These are phyloP conservation scores for Pristionchus japonicus DNA, from an alignment of 2,888 invertebrate species.

Conservation along the genomic window DNA sequence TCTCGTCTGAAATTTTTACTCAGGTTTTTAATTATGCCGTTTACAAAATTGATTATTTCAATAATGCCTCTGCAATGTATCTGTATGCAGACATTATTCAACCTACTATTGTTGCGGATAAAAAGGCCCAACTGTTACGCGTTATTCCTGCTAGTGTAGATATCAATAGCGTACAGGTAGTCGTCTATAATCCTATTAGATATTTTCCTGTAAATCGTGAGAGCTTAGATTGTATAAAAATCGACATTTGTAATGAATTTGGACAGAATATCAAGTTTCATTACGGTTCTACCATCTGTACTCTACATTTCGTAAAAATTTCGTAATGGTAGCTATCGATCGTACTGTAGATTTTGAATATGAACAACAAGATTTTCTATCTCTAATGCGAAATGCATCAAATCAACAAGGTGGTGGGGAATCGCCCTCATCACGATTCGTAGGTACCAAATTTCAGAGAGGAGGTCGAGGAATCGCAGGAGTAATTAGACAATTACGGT, in stretches of 20 bases:
- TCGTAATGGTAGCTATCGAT: background rate
- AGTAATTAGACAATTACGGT: background rate
- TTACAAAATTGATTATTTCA: background rate
- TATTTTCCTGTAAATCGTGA: slow-evolving; percentile 9
- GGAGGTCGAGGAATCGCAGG: background rate
- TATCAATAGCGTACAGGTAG: background rate
- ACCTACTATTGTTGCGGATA: background rate
- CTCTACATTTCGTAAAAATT: background rate
- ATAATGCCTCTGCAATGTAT: background rate
- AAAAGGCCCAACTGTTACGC: background rate
- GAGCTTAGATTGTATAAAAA: background rate
- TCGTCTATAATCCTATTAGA: background rate
- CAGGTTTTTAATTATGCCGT: background rate
- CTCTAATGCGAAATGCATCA: background rate
- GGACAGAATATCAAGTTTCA: slow-evolving; percentile 12
- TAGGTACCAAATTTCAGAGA: background rate
- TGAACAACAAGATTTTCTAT: background rate
- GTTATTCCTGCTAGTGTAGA: background rate
- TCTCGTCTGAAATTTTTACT: background rate
- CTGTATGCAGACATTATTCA: slow-evolving; percentile 25
- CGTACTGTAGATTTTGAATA: background rate
- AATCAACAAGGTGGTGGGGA: background rate
- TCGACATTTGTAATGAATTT: slow-evolving; percentile 5
- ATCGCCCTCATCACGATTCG: background rate
- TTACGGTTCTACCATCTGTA: background rate